Evolutionary conservation across 1,140 invertebrate species (phyloP).

Genomic region (Oedothorax gibbosus): DNA sequence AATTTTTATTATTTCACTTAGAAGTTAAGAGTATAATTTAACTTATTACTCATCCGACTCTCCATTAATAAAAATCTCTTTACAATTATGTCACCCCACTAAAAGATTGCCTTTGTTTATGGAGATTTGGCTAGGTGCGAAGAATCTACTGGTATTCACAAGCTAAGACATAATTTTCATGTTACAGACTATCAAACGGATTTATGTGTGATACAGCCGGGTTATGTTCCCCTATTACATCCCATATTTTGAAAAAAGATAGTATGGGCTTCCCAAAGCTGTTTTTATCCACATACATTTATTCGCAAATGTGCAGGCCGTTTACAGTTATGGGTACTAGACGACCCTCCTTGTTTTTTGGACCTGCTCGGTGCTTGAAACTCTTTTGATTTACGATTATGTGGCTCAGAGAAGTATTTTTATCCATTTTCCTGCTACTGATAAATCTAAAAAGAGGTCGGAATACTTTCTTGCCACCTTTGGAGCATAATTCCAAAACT

Average conservation of each 20-base stretch:
- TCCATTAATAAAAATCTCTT: no score
- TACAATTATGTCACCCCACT: background rate
- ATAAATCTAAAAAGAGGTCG: conserved; percentile 51
- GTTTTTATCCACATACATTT: conserved; percentile 54
- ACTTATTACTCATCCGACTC: no score
- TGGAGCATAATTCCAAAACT: background rate
- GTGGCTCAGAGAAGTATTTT: conserved; percentile 41
- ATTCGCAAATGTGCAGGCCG: conserved; percentile 52
- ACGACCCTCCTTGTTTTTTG: conserved; percentile 28
- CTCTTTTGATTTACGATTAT: conserved; percentile 57
- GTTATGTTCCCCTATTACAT: conserved; percentile 56
- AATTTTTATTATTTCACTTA: no score
- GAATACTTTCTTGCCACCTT: conserved; percentile 10
- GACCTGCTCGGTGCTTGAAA: conserved; percentile 29
- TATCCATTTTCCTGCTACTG: conserved; percentile 47
- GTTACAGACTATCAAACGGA: conserved; percentile 59
- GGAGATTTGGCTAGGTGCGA: conserved; percentile 22
- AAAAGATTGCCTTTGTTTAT: conserved; percentile 42
- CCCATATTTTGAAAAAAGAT: conserved; percentile 59
- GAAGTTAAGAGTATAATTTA: no score
- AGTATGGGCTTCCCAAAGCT: conserved; percentile 36
- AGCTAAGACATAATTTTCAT: conserved; percentile 51
- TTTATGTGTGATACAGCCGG: conserved; percentile 56
- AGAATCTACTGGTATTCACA: conserved; percentile 12
- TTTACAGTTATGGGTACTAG: conserved; percentile 58